Evolutionary conservation across 2,113 vertebrate species (phyloP).

Genomic region (Syrrhaptes paradoxus): DNA sequence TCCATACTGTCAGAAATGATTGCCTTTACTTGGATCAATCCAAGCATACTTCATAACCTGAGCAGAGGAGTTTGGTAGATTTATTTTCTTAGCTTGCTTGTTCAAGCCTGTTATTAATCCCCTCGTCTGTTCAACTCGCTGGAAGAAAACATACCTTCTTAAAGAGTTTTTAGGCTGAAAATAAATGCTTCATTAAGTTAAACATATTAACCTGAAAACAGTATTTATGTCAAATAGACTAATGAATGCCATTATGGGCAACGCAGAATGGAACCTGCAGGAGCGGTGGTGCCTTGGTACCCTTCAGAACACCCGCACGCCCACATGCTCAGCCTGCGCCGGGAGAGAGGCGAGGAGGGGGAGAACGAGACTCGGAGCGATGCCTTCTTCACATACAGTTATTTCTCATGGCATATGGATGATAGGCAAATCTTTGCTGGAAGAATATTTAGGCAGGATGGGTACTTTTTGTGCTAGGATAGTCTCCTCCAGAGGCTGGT

Average conservation of each 20-base stretch:
- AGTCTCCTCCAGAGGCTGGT: background rate
- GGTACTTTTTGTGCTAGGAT: too few relatives aligned
- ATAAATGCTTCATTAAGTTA: slow-evolving; percentile 75
- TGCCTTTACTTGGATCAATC: slow-evolving; percentile 55
- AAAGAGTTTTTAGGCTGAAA: slow-evolving; percentile 65
- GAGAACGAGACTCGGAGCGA: background rate
- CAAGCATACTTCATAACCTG: slow-evolving; percentile 45
- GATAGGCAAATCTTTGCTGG: background rate
- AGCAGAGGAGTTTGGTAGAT: slow-evolving; percentile 42
- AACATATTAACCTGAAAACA: slow-evolving; percentile 64
- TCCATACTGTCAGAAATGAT: slow-evolving; percentile 34
- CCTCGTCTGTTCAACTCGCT: slow-evolving; percentile 45
- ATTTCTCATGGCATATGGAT: background rate
- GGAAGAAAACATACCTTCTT: slow-evolving; percentile 65
- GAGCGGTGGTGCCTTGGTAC: background rate
- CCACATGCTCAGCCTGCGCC: too few relatives aligned
- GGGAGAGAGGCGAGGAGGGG: background rate
- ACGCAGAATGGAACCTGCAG: background rate
- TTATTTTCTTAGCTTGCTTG: slow-evolving; percentile 64
- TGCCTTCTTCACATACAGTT: background rate
- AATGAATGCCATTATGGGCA: slow-evolving; percentile 40
- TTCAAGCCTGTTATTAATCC: slow-evolving; percentile 74
- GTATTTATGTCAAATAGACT: slow-evolving; percentile 60
- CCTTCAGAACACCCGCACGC: background rate
- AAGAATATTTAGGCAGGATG: background rate